Conservation (phyloP, 2,888 invertebrate species). For the Drosophila subsilvestris region DNA sequence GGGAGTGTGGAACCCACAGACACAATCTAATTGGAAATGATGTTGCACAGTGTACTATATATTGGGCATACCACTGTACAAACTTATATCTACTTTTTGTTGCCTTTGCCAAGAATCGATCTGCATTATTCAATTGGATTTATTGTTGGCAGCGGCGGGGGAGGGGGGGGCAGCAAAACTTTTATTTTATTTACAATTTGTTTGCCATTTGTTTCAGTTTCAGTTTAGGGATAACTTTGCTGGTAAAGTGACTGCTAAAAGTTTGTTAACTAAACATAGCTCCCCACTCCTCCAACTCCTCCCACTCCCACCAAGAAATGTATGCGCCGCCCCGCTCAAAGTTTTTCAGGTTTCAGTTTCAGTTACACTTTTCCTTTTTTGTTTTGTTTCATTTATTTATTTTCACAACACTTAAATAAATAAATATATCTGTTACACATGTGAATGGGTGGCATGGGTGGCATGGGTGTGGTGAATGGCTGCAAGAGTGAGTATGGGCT, state of each 20-base stretch:
- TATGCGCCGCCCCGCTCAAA: slow-evolving; percentile 24
- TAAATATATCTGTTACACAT: slow-evolving; percentile 33
- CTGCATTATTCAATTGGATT: slow-evolving; percentile 63
- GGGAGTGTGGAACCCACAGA: neutral
- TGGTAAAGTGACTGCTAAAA: slow-evolving; percentile 39
- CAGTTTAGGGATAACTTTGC: slow-evolving; percentile 31
- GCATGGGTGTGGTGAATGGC: neutral
- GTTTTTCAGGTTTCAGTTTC: neutral
- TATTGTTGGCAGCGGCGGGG: slow-evolving; percentile 26
- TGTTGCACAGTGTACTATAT: slow-evolving; percentile 49
- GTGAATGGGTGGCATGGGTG: neutral
- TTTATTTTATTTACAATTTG: slow-evolving; percentile 60
- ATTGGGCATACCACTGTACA: slow-evolving; percentile 16
- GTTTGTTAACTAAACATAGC: slow-evolving; percentile 34
- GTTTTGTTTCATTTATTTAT: slow-evolving; percentile 21
- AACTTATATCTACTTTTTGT: neutral
- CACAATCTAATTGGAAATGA: slow-evolving; percentile 66
- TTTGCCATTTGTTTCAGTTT: slow-evolving; percentile 31
- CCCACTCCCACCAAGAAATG: slow-evolving; percentile 8
- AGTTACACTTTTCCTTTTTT: too few species aligned
- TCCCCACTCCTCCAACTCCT: slow-evolving; percentile 11
- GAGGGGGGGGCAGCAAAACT: too few species aligned
- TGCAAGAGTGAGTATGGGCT: neutral
- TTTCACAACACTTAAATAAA: slow-evolving; percentile 34
- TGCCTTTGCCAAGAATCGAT: slow-evolving; percentile 42